Base-by-base conservation (phyloP, 2,113 vertebrate genomes). In the Pachyramphus minor region DNA sequence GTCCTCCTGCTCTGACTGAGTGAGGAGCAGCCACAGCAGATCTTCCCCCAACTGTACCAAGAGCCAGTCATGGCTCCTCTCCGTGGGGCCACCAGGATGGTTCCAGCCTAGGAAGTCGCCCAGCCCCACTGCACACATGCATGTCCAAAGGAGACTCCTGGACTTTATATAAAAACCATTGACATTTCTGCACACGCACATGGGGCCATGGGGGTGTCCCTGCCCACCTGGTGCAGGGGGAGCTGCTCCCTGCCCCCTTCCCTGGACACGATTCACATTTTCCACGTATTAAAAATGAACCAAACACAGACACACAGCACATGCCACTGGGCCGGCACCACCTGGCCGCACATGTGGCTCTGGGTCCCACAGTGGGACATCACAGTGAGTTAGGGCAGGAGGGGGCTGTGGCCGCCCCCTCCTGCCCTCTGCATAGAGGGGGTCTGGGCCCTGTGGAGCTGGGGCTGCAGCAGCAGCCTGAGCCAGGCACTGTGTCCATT, bases 161-260 rank as follows among this genome's bases (percentile, higher is more conserved):
- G 63, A 94, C 89, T 97, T 96, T 94, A 96, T 96, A 91, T 94
- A 97, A 97, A 97, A 97, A 96, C 78, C 76, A 84, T 84, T 75
- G 62, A 92, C 31, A 0, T 84, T 95, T 89, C 89, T 49, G 89
- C 87, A 95, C 87, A 80, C 94, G 0, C 93, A 84, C 66, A 0
- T 11, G 73, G 83, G 89, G 73, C 16, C 0, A 0, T 0, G 1
- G 22, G 80, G n/a, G 3, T 22, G 33, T 9, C 7, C 6, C 79
- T 75, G 64, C 79, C 39, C 67, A 19, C 59, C 79, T 2, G 3
- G 42, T 2, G 0, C 2, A 3, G 72, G 76, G 58, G 2, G 0
- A 42, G 59, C 33, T 1, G 45, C 4, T 5, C 24, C 18, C n/a
- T 55, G 59, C 5, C 11, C 62, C 62, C 77, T 55, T 63, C 50